Evolutionary conservation across 2,797 vertebrate species (phyloP), one percentile per base, ranked within the genome.

Genomic region (Thamnophis elegans): DNA sequence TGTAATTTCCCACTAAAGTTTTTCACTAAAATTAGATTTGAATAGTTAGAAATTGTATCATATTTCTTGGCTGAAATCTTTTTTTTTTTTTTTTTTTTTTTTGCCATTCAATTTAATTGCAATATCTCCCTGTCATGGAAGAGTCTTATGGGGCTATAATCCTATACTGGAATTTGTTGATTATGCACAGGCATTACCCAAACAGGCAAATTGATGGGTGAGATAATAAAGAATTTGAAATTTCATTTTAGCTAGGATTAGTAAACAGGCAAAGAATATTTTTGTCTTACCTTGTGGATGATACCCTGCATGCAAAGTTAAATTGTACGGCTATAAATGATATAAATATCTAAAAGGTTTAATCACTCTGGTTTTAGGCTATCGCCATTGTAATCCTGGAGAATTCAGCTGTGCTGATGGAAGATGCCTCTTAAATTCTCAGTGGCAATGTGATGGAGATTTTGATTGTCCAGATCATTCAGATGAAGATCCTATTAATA

Each of bases 391-490:
- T 90, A 98, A 96, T 92, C 97, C 98, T 0, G 98, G 98, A 55
- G 99, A 99, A 94, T 99, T 99, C 95, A 98, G 98, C 93, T 99
- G 99, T 88, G 97, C 98, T 92, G 98, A 99, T 89, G 99, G 99
- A 8, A 98, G 99, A 58, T 99, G 99, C 95, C 98, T 99, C 59
- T 97, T 99, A 94, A 99, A 98, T 60, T 97, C 97, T 65, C 98
- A 99, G 94, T 99, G 99, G 99, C 99, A 99, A 94, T 99, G 99
- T 95, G 99, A 99, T 22, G 98, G 99, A 87, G 98, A 99, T 85
- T 98, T 99, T 47, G 99, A 99, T 97, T 99, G 99, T 95, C 98
- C 98, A 88, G 99, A 99, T 97, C 98, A 96, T 97, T 99, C 99
- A 90, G 99, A 99, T 94, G 99, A 99, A 96, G 98, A 99, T 65